Percentiles rank a stretch among this genome's conserved stretches.
phyloP scores from a whole-genome alignment of 2,888 invertebrate species.

The Drosophila meridiana region DNA sequence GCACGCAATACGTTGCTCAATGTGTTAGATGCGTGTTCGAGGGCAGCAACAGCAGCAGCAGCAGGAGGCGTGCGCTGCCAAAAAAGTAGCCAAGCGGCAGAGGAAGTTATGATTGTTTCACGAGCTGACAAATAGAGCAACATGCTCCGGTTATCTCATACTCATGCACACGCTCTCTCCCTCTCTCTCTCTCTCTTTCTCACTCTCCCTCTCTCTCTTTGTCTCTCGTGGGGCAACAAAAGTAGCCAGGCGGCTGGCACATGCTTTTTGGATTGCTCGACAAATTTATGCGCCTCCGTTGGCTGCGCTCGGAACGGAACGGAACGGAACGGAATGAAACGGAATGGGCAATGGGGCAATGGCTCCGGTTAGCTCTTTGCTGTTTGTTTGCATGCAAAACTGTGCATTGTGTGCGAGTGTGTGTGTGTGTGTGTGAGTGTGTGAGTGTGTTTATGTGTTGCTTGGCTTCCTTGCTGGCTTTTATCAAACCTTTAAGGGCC shows the following conservation, averaged over 20 bases:
- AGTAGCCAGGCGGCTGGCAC: conserved; percentile 54
- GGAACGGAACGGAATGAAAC: conserved; percentile 9
- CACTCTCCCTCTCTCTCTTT: no score
- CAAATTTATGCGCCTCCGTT: conserved; percentile 60
- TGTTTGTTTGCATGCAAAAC: conserved; percentile 41
- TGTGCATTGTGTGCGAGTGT: not conserved
- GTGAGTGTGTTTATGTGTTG: conserved; percentile 17
- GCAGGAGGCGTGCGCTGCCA: conserved; percentile 7
- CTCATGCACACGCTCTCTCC: not conserved
- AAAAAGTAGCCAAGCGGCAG: conserved; percentile 44
- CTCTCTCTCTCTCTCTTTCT: not conserved
- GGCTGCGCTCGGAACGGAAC: conserved; percentile 33
- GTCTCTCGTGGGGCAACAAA: conserved; percentile 36
- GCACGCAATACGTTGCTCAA: conserved; percentile 66
- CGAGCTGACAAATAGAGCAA: conserved; percentile 79
- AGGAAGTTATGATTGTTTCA: conserved; percentile 80
- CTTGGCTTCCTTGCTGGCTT: conserved; percentile 37
- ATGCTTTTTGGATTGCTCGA: conserved; percentile 65
- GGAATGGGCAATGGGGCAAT: conserved; percentile 44
- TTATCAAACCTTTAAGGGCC: conserved; percentile 58
- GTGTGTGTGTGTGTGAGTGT: conserved; percentile 4
- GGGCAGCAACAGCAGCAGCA: not conserved
- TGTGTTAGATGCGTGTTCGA: conserved; percentile 58
- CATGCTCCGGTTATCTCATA: conserved; percentile 45
- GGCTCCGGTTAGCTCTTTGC: conserved; percentile 44